Base-by-base conservation (phyloP, 2,797 vertebrate genomes). In the Yasuhikotakia modesta region DNA sequence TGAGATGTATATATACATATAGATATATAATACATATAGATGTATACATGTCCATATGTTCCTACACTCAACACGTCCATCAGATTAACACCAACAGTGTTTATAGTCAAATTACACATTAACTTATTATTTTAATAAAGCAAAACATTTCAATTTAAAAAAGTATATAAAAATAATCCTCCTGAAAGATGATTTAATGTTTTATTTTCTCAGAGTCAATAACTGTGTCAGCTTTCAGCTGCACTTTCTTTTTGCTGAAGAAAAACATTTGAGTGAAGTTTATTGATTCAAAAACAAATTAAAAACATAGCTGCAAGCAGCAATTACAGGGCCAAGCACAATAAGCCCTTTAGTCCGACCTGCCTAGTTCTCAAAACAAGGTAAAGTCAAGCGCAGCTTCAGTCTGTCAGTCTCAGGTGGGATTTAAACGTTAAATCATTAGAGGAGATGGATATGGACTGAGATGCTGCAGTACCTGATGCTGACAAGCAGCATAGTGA, bases 301-400 rank as follows among this genome's bases (percentile, higher is more conserved):
- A 60, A 60, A 60, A 60, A 17, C 57, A 60, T 24, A 60, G 24
- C 57, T 16, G 22, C 57, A 60, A 24, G 57, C 57, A 4, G 57
- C 57, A 60, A 60, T 60, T 30, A 60, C 57, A 16, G 24, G 55
- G 57, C 22, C 14, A 60, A 60, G 24, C 57, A 30, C 57, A 60
- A 60, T 60, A 60, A 60, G 57, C 57, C 57, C 57, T 60, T 30
- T 30, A 60, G 22, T 27, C 57, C 13, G 57, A 19, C 19, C 52
- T 55, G 27, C 24, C 24, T 24, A 60, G 57, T 27, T 16, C 57
- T 60, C 24, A 60, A 14, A 21, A 21, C 21, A 13, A 24, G 4
- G 21, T 57, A 24, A 57, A 60, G 57, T 11, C 27, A 24, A 60
- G 22, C 27, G 16, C 13, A 30, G 30, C 24, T 27, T 16, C 1